Evolutionary conservation across 2,797 vertebrate species (phyloP), one percentile per base, ranked within the genome.

Genomic region (Myotis planiceps): DNA sequence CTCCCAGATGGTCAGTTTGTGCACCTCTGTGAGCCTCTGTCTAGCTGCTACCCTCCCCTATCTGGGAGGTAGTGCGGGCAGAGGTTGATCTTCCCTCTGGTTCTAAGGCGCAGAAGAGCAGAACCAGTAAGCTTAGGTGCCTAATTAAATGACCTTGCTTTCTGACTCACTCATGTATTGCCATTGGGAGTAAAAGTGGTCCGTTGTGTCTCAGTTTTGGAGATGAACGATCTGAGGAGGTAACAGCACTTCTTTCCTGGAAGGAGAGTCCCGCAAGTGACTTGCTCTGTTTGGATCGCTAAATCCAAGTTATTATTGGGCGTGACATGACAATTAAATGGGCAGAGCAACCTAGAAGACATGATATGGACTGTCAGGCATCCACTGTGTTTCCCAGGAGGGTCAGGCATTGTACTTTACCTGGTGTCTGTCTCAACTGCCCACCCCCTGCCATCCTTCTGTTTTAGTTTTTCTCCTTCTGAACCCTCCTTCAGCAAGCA

Each of bases 361-460:
- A n/a, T 0, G 5, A 19, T 15, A 3, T 6, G 14, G 32, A 27
- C 15, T 29, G 14, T 13, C 14, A 21, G 21, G 9, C 29, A 2
- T 47, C 74, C 39, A 14, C 3, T 53, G 34, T 32, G 39, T 49
- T 74, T 9, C 37, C 29, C 39, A 13, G 58, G 23, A 71, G 18
- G 9, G 18, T 13, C 5, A 42, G 29, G 14, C n/a, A 2, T n/a
- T 45, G 18, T 66, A 34, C n/a, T 47, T 85, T 21, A 68, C 32
- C 7, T 39, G 25, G 1, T 15, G n/a, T n/a, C 58, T 45, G 3
- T 39, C 65, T 42, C 51, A 27, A 1, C 21, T 47, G 34, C 25
- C 42, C 8, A 9, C 0, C 2, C 4, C 2, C 29, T 18, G 29
- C 13, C 14, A 18, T 6, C 8, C 63, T 27, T 65, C 5, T 21